Evolutionary conservation across 1,140 invertebrate genomes (phyloP).

Genomic region (Lucilia cuprina): DNA sequence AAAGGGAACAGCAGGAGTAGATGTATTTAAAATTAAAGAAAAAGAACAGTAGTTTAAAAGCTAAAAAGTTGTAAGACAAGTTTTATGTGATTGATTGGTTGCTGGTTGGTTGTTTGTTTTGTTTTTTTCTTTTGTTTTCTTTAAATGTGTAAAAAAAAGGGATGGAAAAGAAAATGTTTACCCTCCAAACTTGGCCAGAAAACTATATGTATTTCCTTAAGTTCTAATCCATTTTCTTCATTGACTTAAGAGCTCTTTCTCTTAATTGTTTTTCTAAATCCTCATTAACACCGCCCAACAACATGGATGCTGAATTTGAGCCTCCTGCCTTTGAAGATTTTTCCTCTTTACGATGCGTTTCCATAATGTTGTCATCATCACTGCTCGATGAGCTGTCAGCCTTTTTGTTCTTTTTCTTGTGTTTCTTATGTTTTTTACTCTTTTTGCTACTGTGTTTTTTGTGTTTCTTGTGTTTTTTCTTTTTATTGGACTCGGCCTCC

Average conservation of each 20-base stretch:
- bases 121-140: background rate
- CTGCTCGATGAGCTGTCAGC: constrained; percentile 72
- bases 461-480: constrained; percentile 72
- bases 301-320: constrained; percentile 65
- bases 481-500: constrained; percentile 70
- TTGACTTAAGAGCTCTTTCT: constrained; percentile 80
- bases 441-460: constrained; percentile 76
- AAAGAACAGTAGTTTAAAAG: background rate
- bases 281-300: constrained; percentile 72
- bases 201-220: too few relatives aligned
- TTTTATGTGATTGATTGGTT: background rate
- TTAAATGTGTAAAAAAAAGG: background rate
- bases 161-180: too few relatives aligned
- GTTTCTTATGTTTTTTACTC: constrained; percentile 73
- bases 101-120: background rate
- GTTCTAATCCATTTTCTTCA: constrained; percentile 63
- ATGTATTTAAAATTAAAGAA: too few relatives aligned
- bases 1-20: too few relatives aligned
- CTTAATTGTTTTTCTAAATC: constrained; percentile 85
- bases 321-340: background rate
- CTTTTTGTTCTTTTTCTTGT: constrained; percentile 70
- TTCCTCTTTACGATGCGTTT: constrained; percentile 39
- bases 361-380: constrained; percentile 61
- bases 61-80: too few relatives aligned
- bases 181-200: too few relatives aligned